Base-by-base conservation (phyloP, 2,888 invertebrate species). In the Dysmachus trigonus region DNA sequence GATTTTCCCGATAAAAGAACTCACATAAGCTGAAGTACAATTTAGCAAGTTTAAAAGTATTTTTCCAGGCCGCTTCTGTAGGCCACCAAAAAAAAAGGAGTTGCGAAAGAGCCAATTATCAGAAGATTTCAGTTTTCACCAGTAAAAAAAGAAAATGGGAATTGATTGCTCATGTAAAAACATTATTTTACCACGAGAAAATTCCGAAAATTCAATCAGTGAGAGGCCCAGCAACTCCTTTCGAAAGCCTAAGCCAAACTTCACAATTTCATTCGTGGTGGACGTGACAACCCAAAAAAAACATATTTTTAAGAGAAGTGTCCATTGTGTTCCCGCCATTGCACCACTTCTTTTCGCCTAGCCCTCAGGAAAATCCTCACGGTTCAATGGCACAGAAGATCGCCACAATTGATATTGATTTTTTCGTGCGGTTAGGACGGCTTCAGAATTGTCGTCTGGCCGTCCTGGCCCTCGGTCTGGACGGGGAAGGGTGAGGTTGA, bases 201-300 rank as follows among this genome's bases (percentile, higher is more conserved):
- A 79, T 79, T 79, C 79, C 5, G 51, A 76, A 76, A 79, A 79
- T 79, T 79, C 79, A 79, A 79, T 79, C 79, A 79, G 79, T 7
- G 77, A 79, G 38, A 35, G 73, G 35, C 27, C n/a, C 79, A 6
- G n/a, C 74, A 74, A 74, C n/a, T 33, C 33, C 31, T 74, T 72
- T 76, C 41, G 33, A 13, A 4, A 22, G 13, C 76, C 38, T 33
- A 15, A 72, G 72, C 72, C 35, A 35, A 76, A 76, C 38, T 76
- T 38, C 38, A 33, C 33, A 76, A 76, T 76, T 76, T 76, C 33
- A 41, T 35, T 76, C 41, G 15, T 31, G 35, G 35, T 76, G 76
- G 38, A 76, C 76, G 76, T 76, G 76, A 76, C 76, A 76, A 41
- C 76, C 35, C 35, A n/a, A 35, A 8, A 76, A 76, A 76, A 35